Base-by-base conservation (phyloP, 30 jellyfish, hydroid and myxozoan species). In the Hydra vulgaris region DNA sequence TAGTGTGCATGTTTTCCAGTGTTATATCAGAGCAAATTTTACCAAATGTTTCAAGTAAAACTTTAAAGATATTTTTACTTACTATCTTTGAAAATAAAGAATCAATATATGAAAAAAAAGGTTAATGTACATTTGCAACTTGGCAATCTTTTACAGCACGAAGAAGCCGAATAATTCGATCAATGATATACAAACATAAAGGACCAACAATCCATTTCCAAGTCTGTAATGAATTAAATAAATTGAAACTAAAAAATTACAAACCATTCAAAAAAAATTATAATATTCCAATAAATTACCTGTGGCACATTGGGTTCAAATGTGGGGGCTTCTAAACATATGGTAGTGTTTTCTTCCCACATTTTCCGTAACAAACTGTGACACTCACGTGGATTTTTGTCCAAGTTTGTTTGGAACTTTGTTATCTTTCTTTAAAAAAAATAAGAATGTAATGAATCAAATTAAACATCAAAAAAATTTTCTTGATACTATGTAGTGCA, bases 191-290 rank as follows among this genome's bases (percentile, higher is more conserved):
- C 25, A 85, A 66, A 23, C 77, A n/a, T 18, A 89, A 72, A 15
- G 97, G 97, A 17, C 79, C 89, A 21, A 81, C 26, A 17, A 85
- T 23, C 97, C 97, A 89, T 26, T 83, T 85, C 97, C 97, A 89
- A n/a, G 97, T 88, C 97, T 89, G 27, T 0, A 76, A 70, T 26
- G 69, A 5, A 25, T 12, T 21, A 15, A 75, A 25, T 23, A 1
- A 70, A 0, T 0, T 27, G 7, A 17, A 55, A 53, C 27, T 1
- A n/a, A 17, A 24, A 23, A n/a, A 25, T 20, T 26, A 5, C 53
- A 25, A 0, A 7, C 82, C 16, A 4, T 15, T 0, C 15, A 25
- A 0, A 1, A 25, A 77, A 22, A 73, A 3, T n/a, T 23, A 1
- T 69, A 74, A 74, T 74, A 19, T 23, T 17, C 15, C 55, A 74